These are phyloP conservation scores for Calidris pygmaea DNA, from an alignment of 2,113 vertebrate genomes.

Conservation along the genomic window DNA sequence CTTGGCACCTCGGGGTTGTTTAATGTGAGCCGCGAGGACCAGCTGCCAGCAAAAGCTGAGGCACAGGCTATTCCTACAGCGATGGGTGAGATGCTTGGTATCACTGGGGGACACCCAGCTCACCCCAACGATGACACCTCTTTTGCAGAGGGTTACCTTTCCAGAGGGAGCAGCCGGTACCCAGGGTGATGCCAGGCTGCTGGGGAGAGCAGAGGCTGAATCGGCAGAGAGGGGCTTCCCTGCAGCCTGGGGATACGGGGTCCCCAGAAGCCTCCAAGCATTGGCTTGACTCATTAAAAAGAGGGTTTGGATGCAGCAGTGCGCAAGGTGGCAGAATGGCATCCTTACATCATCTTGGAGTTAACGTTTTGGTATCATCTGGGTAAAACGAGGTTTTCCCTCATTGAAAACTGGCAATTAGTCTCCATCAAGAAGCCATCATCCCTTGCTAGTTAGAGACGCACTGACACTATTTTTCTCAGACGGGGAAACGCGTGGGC, in stretches of 20 bases:
- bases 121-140: background rate
- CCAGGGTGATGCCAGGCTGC: background rate
- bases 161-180: background rate
- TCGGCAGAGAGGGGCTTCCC: background rate
- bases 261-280: background rate
- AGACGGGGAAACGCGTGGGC: background rate
- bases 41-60: background rate
- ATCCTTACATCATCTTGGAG: background rate
- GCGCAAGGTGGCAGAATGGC: background rate
- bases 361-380: background rate
- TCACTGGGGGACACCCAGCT: background rate
- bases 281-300: background rate
- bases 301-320: no score
- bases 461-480: background rate
- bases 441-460: background rate
- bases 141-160: background rate
- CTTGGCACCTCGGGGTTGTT: background rate
- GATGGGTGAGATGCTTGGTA: background rate
- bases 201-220: background rate
- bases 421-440: background rate
- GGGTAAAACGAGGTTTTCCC: background rate
- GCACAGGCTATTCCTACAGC: background rate
- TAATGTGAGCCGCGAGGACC: background rate
- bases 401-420: background rate
- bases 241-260: fast-evolving